These are phyloP conservation scores for Podarcis muralis DNA, from an alignment of 2,113 vertebrate species.

Conservation along the genomic window DNA sequence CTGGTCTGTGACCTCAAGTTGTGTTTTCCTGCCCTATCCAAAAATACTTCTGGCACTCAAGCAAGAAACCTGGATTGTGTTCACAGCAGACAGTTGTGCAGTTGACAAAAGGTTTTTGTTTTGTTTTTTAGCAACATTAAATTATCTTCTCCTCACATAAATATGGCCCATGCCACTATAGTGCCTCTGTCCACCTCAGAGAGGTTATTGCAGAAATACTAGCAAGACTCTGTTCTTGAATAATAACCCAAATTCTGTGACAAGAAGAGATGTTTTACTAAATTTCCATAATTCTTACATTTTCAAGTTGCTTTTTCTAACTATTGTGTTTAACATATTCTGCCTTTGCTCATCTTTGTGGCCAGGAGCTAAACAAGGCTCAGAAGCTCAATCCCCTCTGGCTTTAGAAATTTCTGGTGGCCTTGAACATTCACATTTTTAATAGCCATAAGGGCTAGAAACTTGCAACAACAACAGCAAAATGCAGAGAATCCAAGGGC, in stretches of 20 bases:
- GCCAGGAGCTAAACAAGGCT: background rate
- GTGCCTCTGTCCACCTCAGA: background rate
- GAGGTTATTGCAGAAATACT: too few relatives aligned
- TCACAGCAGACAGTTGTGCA: background rate
- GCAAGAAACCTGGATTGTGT: background rate
- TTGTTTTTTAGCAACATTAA: background rate
- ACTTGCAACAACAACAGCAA: too few relatives aligned
- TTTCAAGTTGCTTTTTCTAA: too few relatives aligned
- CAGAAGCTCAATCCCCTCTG: background rate
- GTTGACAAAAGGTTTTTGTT: background rate
- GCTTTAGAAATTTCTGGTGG: background rate
- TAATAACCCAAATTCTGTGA: background rate
- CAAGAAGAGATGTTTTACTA: background rate
- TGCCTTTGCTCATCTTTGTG: background rate
- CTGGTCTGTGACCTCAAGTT: background rate
- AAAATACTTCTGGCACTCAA: background rate
- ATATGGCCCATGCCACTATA: background rate
- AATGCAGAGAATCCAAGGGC: too few relatives aligned
- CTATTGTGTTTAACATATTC: background rate
- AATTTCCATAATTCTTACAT: too few relatives aligned
- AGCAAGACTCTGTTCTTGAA: background rate
- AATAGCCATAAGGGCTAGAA: background rate
- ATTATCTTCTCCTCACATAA: background rate
- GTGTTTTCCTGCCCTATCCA: background rate
- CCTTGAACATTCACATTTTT: background rate